These are phyloP conservation scores for Scopus umbretta DNA, from an alignment of 2,113 vertebrate species.

Conservation along the genomic window DNA sequence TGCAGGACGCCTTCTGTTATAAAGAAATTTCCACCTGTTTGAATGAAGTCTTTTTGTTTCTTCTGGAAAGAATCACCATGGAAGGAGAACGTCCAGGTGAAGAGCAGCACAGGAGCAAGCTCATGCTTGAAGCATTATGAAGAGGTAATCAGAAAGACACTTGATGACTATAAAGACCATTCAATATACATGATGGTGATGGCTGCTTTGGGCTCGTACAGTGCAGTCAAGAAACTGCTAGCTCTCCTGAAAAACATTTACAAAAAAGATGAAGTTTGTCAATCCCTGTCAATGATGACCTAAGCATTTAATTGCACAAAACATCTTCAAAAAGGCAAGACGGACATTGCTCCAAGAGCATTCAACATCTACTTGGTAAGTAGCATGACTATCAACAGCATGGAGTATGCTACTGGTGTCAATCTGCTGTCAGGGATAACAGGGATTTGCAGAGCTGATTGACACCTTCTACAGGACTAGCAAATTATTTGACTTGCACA, in stretches of 20 bases:
- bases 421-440: background rate
- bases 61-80: background rate
- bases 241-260: background rate
- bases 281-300: background rate
- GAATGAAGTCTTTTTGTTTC: background rate
- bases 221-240: background rate
- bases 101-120: background rate
- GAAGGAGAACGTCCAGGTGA: background rate
- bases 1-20: background rate
- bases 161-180: background rate
- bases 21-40: background rate
- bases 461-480: background rate
- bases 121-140: background rate
- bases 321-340: background rate
- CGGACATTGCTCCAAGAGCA: background rate
- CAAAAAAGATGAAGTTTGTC: background rate
- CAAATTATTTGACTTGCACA: background rate
- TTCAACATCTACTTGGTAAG: background rate
- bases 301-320: background rate
- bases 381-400: background rate
- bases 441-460: background rate
- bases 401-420: background rate
- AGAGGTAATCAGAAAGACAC: background rate
- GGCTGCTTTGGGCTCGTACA: background rate
- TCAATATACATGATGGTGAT: background rate